Conservation (phyloP, 2,888 invertebrate species). For the Ochropleura leucogaster region DNA sequence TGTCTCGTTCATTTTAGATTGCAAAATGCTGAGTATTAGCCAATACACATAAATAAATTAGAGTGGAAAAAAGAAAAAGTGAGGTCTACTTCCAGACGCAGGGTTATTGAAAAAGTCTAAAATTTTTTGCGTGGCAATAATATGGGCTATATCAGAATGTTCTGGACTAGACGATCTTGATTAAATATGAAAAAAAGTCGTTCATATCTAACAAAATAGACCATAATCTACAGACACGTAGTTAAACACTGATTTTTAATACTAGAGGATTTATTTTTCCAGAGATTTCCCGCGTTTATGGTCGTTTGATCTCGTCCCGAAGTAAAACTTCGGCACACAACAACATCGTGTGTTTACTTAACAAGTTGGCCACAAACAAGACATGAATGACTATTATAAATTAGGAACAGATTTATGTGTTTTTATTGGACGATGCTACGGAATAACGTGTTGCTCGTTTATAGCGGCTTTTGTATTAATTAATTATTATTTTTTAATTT, state of each 20-base stretch:
- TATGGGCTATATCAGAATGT: not conserved
- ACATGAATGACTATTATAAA: slow-evolving; percentile 75
- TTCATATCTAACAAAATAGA: not conserved
- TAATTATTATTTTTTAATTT: slow-evolving; percentile 15
- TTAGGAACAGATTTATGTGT: slow-evolving; percentile 81
- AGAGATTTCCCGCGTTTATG: not conserved
- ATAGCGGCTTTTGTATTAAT: slow-evolving; percentile 19
- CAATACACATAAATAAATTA: slow-evolving; percentile 2
- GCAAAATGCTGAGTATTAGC: slow-evolving; percentile 15
- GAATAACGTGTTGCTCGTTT: slow-evolving; percentile 27
- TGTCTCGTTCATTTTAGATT: slow-evolving; percentile 24
- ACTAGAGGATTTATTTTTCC: not conserved
- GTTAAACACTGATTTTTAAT: not conserved
- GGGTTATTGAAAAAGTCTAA: not conserved
- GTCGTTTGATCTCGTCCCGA: not conserved
- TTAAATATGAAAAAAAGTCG: no score
- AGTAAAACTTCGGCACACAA: slow-evolving; percentile 20
- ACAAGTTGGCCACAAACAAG: slow-evolving; percentile 41
- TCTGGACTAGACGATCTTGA: no score
- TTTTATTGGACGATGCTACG: slow-evolving; percentile 71
- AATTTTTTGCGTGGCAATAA: no score
- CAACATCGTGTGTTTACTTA: slow-evolving; percentile 19
- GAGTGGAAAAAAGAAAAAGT: slow-evolving; percentile 29
- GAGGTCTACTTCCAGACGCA: slow-evolving; percentile 7
- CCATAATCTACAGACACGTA: no score